Evolutionary conservation across 2,888 invertebrate species (phyloP), one percentile per base, ranked within the genome.

Genomic region (Heliconius erato): DNA sequence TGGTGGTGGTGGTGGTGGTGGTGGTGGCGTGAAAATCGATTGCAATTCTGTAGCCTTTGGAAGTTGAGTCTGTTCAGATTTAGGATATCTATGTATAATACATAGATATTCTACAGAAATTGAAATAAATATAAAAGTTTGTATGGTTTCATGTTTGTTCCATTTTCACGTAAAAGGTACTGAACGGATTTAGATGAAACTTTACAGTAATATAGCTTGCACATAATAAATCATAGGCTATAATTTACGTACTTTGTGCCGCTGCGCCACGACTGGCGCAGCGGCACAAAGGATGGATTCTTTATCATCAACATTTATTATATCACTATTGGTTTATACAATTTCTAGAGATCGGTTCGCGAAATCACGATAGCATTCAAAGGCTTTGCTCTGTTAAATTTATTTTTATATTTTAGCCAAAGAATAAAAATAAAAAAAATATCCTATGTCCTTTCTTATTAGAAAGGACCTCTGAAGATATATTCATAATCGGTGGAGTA

Each of bases 11-110:
- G 40, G 40, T 44, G 14, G 44, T 9, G 23, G 54, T 28, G 76
- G 26, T 63, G n/a, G 54, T 67, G 44, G 44, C 63, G 28, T 74
- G 14, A 26, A 44, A 78, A 67, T 26, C 44, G n/a, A 65, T 76
- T 59, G 35, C 74, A 76, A 63, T 63, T 63, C 63, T n/a, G 5
- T 59, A n/a, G 59, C 59, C 35, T 76, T 74, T 35, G 23, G 14
- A 63, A 40, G 63, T 67, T 49, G 12, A 16, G 19, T 78, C 40
- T 19, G 49, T 74, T 23, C 40, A 78, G 16, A 40, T 44, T 65
- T 78, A n/a, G n/a, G n/a, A n/a, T n/a, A n/a, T n/a, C n/a, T n/a
- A n/a, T 49, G 12, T 59, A 71, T 79, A 67, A 69, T 72, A 68
- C 3, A n/a, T 12, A 63, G 11, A n/a, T 63, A n/a, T 63, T 12